These are phyloP conservation scores for Nasonovia ribisnigri DNA, from an alignment of 2,888 invertebrate species.

Conservation along the genomic window DNA sequence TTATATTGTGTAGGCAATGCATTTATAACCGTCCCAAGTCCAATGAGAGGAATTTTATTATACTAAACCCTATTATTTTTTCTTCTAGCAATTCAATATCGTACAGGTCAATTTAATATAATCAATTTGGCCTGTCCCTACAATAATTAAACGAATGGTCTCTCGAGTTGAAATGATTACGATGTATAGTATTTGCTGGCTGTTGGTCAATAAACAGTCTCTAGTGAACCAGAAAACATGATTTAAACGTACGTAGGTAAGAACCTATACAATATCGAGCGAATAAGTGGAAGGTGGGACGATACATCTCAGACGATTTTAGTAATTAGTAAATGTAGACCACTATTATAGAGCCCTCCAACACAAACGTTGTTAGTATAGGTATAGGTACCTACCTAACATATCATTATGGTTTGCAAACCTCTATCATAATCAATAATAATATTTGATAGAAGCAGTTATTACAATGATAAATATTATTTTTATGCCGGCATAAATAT, in stretches of 20 bases:
- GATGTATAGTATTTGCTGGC: constrained; percentile 18
- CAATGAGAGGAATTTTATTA: background rate
- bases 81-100: background rate
- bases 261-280: background rate
- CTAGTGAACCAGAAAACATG: constrained; percentile 34
- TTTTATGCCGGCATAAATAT: too few relatives aligned
- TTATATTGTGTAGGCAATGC: too few relatives aligned
- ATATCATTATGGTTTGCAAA: too few relatives aligned
- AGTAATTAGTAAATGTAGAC: constrained; percentile 20
- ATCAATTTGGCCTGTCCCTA: background rate
- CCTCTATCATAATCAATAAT: too few relatives aligned
- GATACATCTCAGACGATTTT: constrained; percentile 33
- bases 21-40: constrained; percentile 5
- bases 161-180: constrained; percentile 45
- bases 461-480: too few relatives aligned
- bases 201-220: constrained; percentile 11
- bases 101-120: constrained; percentile 11
- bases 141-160: constrained; percentile 25
- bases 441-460: too few relatives aligned
- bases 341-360: background rate
- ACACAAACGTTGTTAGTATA: background rate
- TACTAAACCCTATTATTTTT: background rate
- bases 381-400: too few relatives aligned
- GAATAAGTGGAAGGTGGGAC: constrained; percentile 4
- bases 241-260: background rate